phyloP scores from a whole-genome alignment of 2,797 vertebrate species.

The Xenopus petersii region DNA sequence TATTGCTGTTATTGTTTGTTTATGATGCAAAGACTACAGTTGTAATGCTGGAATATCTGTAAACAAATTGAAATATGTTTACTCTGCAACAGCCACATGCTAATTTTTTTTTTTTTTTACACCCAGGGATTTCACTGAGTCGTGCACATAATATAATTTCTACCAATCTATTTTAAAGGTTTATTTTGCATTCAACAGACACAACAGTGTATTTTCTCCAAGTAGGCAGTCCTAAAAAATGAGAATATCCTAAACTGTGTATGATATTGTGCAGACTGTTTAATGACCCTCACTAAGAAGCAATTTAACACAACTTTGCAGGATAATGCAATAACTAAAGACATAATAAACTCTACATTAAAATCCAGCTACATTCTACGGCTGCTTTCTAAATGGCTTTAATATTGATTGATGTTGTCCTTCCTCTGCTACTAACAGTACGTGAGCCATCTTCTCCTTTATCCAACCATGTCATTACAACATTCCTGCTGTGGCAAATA shows the following conservation, averaged over 20 bases:
- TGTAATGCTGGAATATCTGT: constrained; percentile 34
- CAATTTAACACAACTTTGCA: constrained; percentile 47
- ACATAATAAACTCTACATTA: constrained; percentile 49
- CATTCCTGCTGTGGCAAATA: constrained; percentile 38
- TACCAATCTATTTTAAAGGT: constrained; percentile 38
- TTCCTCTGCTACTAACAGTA: constrained; percentile 49
- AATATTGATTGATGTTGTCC: constrained; percentile 50
- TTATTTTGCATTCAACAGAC: constrained; percentile 42
- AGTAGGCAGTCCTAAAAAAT: constrained; percentile 37
- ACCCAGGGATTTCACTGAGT: constrained; percentile 31
- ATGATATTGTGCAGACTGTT: constrained; percentile 45
- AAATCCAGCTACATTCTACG: constrained; percentile 43
- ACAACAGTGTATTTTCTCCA: constrained; percentile 22
- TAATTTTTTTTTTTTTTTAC: constrained; percentile 35
- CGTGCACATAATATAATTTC: constrained; percentile 41
- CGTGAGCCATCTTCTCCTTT: constrained; percentile 38
- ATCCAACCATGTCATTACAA: constrained; percentile 43
- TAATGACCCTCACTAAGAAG: constrained; percentile 46
- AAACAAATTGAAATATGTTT: constrained; percentile 45
- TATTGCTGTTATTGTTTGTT: constrained; percentile 36
- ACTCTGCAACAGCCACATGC: constrained; percentile 30
- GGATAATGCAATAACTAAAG: constrained; percentile 49
- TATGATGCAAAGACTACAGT: constrained; percentile 33
- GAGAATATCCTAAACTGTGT: constrained; percentile 37
- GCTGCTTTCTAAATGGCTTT: constrained; percentile 47